These are phyloP conservation scores for Brachionus plicatilis DNA, from an alignment of 1,140 invertebrate species.

Conservation along the genomic window DNA sequence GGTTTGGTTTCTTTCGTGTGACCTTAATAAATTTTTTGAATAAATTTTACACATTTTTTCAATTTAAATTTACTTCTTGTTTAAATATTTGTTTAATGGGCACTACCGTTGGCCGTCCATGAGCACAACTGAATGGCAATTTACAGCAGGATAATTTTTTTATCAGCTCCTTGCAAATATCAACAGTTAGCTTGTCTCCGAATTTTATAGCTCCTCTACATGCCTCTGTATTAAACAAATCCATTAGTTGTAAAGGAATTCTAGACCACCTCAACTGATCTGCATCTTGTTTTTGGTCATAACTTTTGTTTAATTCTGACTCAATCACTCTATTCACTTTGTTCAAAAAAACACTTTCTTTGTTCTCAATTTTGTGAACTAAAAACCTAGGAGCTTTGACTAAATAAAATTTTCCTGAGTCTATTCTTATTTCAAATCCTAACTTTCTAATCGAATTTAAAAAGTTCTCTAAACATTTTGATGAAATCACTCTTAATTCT, in stretches of 20 bases:
- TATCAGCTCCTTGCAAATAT: background rate
- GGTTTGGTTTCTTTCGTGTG: too few relatives aligned
- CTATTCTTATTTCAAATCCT: background rate
- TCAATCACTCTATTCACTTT: background rate
- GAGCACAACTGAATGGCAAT: constrained; percentile 33
- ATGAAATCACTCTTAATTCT: background rate
- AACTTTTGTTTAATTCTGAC: background rate
- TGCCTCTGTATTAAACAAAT: constrained; percentile 36
- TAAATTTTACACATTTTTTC: too few relatives aligned
- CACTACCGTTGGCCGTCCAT: constrained; percentile 21
- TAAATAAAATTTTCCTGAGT: background rate
- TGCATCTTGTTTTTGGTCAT: background rate
- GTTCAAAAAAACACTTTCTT: background rate
- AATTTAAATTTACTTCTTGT: background rate
- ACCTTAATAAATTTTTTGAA: too few relatives aligned
- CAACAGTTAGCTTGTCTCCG: background rate
- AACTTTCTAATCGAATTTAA: background rate
- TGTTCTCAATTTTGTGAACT: background rate
- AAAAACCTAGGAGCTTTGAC: background rate
- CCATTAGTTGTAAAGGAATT: background rate
- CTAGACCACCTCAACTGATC: background rate
- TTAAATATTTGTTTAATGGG: constrained; percentile 4
- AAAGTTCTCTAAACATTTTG: background rate
- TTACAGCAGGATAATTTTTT: background rate
- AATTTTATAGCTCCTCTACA: constrained; percentile 35